Evolutionary conservation across 1,140 invertebrate genomes (phyloP).

Genomic region (Carcinoscorpius rotundicauda): DNA sequence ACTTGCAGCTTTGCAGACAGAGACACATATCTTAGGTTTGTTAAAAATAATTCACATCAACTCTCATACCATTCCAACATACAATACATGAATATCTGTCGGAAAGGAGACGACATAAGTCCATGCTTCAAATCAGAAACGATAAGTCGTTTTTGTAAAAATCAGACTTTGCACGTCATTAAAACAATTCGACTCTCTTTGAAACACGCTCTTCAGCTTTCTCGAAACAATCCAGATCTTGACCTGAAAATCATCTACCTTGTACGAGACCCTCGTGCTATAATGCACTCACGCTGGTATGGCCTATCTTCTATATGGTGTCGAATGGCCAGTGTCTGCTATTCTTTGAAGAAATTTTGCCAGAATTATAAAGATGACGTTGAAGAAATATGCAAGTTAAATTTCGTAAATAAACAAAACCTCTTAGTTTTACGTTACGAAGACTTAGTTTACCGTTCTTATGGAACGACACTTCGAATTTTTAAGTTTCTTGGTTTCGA

Average conservation of each 20-base stretch:
- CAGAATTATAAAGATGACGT: conserved; percentile 56
- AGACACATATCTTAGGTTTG: no score
- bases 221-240: conserved; percentile 8
- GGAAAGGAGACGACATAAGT: no score
- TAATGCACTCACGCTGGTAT: conserved; percentile 68
- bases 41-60: no score
- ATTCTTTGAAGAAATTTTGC: conserved; percentile 58
- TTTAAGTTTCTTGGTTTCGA: no score
- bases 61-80: no score
- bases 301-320: conserved; percentile 53
- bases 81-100: no score
- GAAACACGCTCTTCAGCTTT: conserved; percentile 8
- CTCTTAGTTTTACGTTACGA: conserved; percentile 53
- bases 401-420: conserved; percentile 50
- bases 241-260: conserved; percentile 56
- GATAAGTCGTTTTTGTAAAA: conserved; percentile 4
- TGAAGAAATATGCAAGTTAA: conserved; percentile 48
- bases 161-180: conserved; percentile 4
- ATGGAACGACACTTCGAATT: no score
- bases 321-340: conserved; percentile 55
- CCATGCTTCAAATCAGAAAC: no score
- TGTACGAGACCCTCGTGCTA: conserved; percentile 70
- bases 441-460: conserved; percentile 45
- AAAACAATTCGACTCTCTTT: conserved; percentile 18
- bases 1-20: no score